phyloP scores from a whole-genome alignment of 1,140 invertebrate genomes.

The Microplitis demolitor region DNA sequence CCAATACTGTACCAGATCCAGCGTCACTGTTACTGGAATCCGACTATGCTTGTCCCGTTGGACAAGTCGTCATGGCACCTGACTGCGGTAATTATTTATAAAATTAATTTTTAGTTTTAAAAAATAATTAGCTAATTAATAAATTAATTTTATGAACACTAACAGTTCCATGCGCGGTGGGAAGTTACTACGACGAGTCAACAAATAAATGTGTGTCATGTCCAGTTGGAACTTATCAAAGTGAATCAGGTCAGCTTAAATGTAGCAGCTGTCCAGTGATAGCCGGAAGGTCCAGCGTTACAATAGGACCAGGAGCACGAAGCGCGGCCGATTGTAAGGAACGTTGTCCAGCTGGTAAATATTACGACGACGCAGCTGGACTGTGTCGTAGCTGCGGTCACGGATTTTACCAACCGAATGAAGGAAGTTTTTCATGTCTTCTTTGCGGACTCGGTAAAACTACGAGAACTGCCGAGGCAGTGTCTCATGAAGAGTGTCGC shows the following conservation, averaged over 20 bases:
- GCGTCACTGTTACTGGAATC: conserved; percentile 83
- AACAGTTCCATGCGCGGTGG: conserved; percentile 91
- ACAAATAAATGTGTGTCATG: conserved; percentile 83
- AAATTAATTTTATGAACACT: conserved; percentile 31
- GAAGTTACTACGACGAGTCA: conserved; percentile 82
- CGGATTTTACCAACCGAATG: conserved; percentile 90
- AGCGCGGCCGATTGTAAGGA: conserved; percentile 91
- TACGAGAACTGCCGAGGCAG: conserved; percentile 88
- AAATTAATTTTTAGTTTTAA: background rate
- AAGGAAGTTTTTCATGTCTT: conserved; percentile 88
- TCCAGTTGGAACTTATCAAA: conserved; percentile 90
- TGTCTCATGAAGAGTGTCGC: conserved; percentile 83
- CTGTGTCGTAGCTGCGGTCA: conserved; percentile 90
- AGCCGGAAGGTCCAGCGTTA: conserved; percentile 84
- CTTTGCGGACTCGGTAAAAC: conserved; percentile 92
- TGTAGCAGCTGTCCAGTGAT: conserved; percentile 88
- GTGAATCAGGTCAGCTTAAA: conserved; percentile 86
- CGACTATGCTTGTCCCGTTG: conserved; percentile 90
- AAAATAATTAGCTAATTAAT: conserved; percentile 4
- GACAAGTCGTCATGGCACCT: conserved; percentile 90
- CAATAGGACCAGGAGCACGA: conserved; percentile 82
- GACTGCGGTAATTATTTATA: conserved; percentile 74
- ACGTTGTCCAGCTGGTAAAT: conserved; percentile 88
- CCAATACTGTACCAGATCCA: conserved; percentile 92
- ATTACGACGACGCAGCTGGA: conserved; percentile 83